These are phyloP conservation scores for Epinephelus malabaricus DNA, from an alignment of 2,797 vertebrate genomes.

Conservation along the genomic window DNA sequence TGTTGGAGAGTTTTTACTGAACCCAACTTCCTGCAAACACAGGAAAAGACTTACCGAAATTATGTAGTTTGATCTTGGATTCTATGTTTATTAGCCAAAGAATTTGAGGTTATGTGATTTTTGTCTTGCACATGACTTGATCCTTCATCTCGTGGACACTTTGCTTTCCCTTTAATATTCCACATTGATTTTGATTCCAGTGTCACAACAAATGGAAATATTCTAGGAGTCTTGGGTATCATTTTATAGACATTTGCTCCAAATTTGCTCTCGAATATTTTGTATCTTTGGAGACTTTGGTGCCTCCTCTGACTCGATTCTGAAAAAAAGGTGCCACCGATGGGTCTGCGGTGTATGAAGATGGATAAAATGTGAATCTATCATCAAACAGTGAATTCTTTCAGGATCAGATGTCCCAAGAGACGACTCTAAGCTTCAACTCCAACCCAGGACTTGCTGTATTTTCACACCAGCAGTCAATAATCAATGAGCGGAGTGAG, in stretches of 20 bases:
- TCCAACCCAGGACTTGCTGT: background rate
- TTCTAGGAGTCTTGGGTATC: background rate
- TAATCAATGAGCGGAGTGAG: background rate
- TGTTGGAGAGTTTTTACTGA: background rate
- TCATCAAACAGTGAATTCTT: background rate
- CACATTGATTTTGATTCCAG: too few relatives aligned
- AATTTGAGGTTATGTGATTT: background rate
- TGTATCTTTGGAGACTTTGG: background rate
- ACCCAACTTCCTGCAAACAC: background rate
- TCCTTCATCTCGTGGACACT: background rate
- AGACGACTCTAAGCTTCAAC: background rate
- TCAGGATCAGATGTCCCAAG: background rate
- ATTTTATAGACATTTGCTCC: background rate
- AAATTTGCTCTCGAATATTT: background rate
- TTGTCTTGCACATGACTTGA: background rate
- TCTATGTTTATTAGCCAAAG: background rate
- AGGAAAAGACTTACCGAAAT: background rate
- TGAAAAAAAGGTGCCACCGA: background rate
- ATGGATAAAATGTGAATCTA: background rate
- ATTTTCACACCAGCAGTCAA: background rate
- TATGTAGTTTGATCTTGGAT: background rate
- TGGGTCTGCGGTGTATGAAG: background rate
- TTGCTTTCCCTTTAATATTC: background rate
- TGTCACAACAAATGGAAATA: background rate
- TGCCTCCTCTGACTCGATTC: background rate